A percentile compares a stretch with the other conserved stretches of the same genome.
Evolutionary conservation across 2,888 invertebrate genomes (phyloP).

Genomic region (Drosophila merina): DNA sequence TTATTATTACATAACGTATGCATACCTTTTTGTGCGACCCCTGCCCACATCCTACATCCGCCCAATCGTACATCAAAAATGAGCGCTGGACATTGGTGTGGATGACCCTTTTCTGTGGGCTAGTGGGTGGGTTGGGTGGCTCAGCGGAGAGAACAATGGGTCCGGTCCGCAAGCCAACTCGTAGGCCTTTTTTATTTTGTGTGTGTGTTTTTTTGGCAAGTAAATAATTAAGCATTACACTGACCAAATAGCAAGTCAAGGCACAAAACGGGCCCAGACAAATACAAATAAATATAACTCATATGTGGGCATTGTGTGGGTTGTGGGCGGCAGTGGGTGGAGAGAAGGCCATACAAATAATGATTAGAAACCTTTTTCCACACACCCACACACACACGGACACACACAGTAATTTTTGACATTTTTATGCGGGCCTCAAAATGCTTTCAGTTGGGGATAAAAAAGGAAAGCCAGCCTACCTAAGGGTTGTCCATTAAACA

Average conservation of each 20-base stretch:
- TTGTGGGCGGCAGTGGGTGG: no score
- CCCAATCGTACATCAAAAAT: constrained; percentile 81
- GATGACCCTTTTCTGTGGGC: constrained; percentile 64
- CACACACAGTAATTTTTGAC: constrained; percentile 70
- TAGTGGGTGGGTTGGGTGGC: not conserved
- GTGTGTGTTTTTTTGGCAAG: constrained; percentile 45
- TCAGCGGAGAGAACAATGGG: constrained; percentile 27
- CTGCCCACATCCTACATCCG: constrained; percentile 10
- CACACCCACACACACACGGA: not conserved
- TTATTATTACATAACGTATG: constrained; percentile 81
- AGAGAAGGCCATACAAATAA: constrained; percentile 70
- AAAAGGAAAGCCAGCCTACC: constrained; percentile 14
- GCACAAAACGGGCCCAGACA: constrained; percentile 57
- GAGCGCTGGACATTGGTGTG: constrained; percentile 65
- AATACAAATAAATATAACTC: constrained; percentile 72
- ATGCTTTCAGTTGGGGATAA: constrained; percentile 31
- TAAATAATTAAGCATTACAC: constrained; percentile 79
- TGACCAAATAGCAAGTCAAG: constrained; percentile 68
- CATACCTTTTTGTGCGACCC: constrained; percentile 67
- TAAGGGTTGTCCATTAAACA: constrained; percentile 60
- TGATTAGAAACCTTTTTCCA: constrained; percentile 72
- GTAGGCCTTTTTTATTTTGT: constrained; percentile 57
- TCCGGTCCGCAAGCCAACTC: constrained; percentile 39
- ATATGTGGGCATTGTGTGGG: constrained; percentile 50
- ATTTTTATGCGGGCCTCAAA: constrained; percentile 78